Percentiles rank a stretch among this genome's conserved stretches.
These are phyloP conservation scores for Azorinus chamasolen DNA, from an alignment of 2,888 invertebrate genomes.

Conservation along the genomic window DNA sequence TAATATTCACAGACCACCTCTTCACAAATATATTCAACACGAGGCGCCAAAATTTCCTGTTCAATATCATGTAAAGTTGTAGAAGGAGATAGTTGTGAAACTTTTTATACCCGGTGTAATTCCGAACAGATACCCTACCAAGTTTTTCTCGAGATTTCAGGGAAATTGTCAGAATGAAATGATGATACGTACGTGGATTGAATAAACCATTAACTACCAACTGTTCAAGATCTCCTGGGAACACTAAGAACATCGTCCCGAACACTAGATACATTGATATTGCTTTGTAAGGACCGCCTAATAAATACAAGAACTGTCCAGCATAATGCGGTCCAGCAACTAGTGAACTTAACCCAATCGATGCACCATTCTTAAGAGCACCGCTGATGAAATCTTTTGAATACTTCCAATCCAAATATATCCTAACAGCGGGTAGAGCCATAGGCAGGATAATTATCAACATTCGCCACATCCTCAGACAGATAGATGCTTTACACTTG, in stretches of 20 bases:
- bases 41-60: slow-evolving; percentile 36
- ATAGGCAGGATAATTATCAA: slow-evolving; percentile 30
- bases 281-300: slow-evolving; percentile 37
- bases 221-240: slow-evolving; percentile 8
- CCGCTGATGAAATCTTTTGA: slow-evolving; percentile 10
- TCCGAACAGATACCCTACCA: slow-evolving; percentile 9
- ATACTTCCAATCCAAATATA: slow-evolving; percentile 31
- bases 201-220: too few relatives aligned
- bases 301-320: slow-evolving; percentile 20
- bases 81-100: slow-evolving; percentile 25
- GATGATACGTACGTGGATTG: background rate
- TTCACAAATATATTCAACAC: slow-evolving; percentile 11
- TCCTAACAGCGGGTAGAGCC: slow-evolving; percentile 5
- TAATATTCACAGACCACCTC: slow-evolving; percentile 2
- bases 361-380: slow-evolving; percentile 38
- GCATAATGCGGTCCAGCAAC: slow-evolving; percentile 20
- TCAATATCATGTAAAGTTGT: slow-evolving; percentile 41
- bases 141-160: slow-evolving; percentile 12
- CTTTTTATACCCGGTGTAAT: slow-evolving; percentile 34
- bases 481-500: background rate
- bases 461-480: slow-evolving; percentile 17
- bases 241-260: slow-evolving; percentile 14
- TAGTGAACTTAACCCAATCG: slow-evolving; percentile 46
- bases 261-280: slow-evolving; percentile 33
- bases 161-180: slow-evolving; percentile 8